A percentile compares a stretch with the other conserved stretches of the same genome.
phyloP scores from a whole-genome alignment of 1,140 invertebrate genomes.

The Polypedilum vanderplanki region DNA sequence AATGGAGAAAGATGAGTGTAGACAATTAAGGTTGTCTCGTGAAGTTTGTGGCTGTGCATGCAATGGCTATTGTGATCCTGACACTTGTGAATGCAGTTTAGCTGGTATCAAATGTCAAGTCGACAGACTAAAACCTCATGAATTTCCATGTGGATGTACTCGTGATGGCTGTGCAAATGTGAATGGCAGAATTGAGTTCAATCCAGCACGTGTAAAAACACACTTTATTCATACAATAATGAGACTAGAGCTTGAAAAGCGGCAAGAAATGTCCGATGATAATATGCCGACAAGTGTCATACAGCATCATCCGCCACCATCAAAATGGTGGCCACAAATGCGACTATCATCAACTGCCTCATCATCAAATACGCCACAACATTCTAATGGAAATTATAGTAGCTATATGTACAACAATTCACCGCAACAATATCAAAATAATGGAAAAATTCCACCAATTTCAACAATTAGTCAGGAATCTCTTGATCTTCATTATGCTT shows the following conservation, averaged over 20 bases:
- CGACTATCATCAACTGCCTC: neutral
- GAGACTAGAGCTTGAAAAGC: slow-evolving; percentile 85
- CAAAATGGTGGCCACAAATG: slow-evolving; percentile 23
- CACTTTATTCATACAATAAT: slow-evolving; percentile 97
- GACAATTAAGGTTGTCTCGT: slow-evolving; percentile 82
- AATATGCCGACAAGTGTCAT: slow-evolving; percentile 3
- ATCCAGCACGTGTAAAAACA: slow-evolving; percentile 89
- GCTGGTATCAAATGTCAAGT: slow-evolving; percentile 94
- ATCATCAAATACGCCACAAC: neutral
- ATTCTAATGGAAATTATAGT: neutral
- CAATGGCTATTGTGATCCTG: slow-evolving; percentile 90
- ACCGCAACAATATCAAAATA: neutral
- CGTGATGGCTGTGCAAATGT: slow-evolving; percentile 90
- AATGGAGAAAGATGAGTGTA: slow-evolving; percentile 88
- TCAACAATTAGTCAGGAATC: neutral
- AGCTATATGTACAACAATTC: neutral
- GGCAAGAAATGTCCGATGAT: slow-evolving; percentile 49
- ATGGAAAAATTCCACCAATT: neutral
- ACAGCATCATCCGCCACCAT: neutral
- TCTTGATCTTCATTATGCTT: slow-evolving; percentile 30
- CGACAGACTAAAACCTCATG: slow-evolving; percentile 31
- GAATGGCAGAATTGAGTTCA: slow-evolving; percentile 90
- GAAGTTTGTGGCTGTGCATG: slow-evolving; percentile 95
- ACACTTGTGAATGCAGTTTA: slow-evolving; percentile 87
- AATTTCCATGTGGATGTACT: slow-evolving; percentile 92